Evolutionary conservation across 1,140 invertebrate species (phyloP).

Genomic region (Caenorhabditis elegans): WBcel235 BX284605.5:9199501-9200000

Average conservation of each 20-base stretch:
- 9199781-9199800: background rate
- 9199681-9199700: background rate
- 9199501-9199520: too few species aligned
- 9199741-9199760: background rate
- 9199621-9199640: too few species aligned
- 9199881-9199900: too few species aligned
- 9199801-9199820: background rate
- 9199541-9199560: too few species aligned
- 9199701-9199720: background rate
- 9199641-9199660: background rate
- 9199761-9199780: background rate
- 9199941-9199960: conserved; percentile 33
- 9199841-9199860: background rate
- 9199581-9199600: too few species aligned
- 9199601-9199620: too few species aligned
- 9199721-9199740: background rate
- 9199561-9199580: too few species aligned
- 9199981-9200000: conserved; percentile 33
- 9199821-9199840: background rate
- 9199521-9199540: too few species aligned
- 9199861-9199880: background rate
- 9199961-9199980: conserved; percentile 40
- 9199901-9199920: too few species aligned
- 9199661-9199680: background rate
- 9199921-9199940: background rate